Conservation (phyloP, 2,113 vertebrate genomes). For the Pogonocichla stellata region DNA sequence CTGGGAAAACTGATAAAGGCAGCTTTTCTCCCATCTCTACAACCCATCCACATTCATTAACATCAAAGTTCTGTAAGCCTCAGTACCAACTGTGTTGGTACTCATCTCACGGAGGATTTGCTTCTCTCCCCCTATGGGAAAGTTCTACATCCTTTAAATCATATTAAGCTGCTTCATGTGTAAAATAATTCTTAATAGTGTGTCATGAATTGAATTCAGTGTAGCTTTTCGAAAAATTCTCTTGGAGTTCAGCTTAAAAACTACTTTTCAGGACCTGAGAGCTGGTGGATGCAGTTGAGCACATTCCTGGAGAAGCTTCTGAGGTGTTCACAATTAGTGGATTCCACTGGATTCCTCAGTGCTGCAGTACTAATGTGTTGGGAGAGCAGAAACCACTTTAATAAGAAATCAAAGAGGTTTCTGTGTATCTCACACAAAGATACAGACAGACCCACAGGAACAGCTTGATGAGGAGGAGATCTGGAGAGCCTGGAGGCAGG, state of each 20-base stretch:
- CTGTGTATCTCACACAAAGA: background rate
- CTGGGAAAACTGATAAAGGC: slow-evolving; percentile 63
- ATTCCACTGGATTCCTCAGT: slow-evolving; percentile 23
- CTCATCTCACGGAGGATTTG: slow-evolving; percentile 73
- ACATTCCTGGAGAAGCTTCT: slow-evolving; percentile 56
- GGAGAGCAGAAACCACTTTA: slow-evolving; percentile 57
- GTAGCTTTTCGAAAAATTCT: slow-evolving; percentile 65
- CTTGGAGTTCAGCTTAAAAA: slow-evolving; percentile 59
- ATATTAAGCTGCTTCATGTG: slow-evolving; percentile 73
- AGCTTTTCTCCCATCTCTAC: slow-evolving; percentile 55
- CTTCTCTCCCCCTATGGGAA: slow-evolving; percentile 68
- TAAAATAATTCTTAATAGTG: slow-evolving; percentile 68
- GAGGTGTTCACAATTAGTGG: background rate
- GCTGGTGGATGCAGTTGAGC: slow-evolving; percentile 9
- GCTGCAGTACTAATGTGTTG: slow-evolving; percentile 4
- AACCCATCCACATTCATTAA: slow-evolving; percentile 67
- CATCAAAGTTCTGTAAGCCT: slow-evolving; percentile 70
- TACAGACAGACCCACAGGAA: background rate
- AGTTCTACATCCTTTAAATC: slow-evolving; percentile 71
- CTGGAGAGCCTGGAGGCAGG: slow-evolving; percentile 9
- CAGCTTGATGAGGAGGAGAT: background rate
- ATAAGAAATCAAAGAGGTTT: slow-evolving; percentile 59
- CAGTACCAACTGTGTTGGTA: slow-evolving; percentile 57
- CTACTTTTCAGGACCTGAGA: slow-evolving; percentile 38
- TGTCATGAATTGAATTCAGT: slow-evolving; percentile 57